Evolutionary conservation across 2,113 vertebrate species (phyloP).

Genomic region (Myotis brandtii): DNA sequence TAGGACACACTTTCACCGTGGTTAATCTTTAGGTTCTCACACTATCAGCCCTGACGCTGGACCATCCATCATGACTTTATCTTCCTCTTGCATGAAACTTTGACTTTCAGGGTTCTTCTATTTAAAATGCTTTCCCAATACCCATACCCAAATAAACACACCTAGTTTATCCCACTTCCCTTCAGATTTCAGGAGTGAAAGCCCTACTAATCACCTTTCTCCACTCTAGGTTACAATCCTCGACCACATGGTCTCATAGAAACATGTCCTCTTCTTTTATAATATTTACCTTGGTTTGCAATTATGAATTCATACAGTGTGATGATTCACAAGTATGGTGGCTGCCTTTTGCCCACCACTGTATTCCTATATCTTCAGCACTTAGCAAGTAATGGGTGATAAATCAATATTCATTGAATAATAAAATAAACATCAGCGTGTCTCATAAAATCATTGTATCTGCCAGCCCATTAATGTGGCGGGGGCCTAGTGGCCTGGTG

Average conservation of each 20-base stretch:
- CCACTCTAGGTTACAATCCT: neutral
- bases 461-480: neutral
- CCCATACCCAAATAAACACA: neutral
- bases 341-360: neutral
- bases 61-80: neutral
- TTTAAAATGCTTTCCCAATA: neutral
- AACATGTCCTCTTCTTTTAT: neutral
- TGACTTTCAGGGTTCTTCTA: neutral
- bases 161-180: neutral
- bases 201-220: neutral
- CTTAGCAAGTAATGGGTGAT: neutral
- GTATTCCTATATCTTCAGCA: neutral
- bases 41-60: neutral
- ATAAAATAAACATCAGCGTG: neutral
- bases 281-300: neutral
- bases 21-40: neutral
- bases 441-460: neutral
- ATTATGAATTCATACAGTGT: neutral
- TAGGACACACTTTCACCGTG: neutral
- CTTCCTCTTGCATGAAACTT: neutral
- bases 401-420: slow-evolving; percentile 8
- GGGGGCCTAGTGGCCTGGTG: neutral
- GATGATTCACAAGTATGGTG: neutral
- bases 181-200: neutral
- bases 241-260: neutral